Base-by-base conservation (phyloP, 2,113 vertebrate genomes). In the Mormyrus lacerda region DNA sequence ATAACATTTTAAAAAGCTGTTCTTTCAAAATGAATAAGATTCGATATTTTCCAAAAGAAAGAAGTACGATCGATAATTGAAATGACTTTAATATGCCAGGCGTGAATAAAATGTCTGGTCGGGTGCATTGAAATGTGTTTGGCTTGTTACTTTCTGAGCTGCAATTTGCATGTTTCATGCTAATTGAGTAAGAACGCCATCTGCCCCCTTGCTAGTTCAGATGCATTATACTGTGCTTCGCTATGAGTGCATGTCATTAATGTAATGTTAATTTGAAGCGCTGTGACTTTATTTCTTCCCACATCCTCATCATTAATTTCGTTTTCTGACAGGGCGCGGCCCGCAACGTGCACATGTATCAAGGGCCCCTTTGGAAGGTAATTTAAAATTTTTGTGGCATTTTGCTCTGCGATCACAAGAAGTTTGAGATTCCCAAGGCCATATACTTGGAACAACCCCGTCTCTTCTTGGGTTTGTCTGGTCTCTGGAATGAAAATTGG, bases 311-410 rank as follows among this genome's bases (percentile, higher is more conserved):
- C 82, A 13, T 53, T 45, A 4, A 61, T 27, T 91, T 50, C 42
- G 76, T 91, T 90, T 88, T 0, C 91, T 89, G 53, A 90, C 97
- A 98, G 96, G 96, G 91, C 87, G 92, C 91, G 94, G 94, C 93
- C 92, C 93, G 95, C 87, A 93, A 95, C 3, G 92, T 98, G 92
- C 96, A 94, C 92, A 94, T 95, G 88, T 97, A 95, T 0, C 97
- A 99, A 91, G 98, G 98, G 27, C 95, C 95, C 35, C 96, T 99
- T 1, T 97, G 96, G 96, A 99, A 99, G 97, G 98, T 99, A 93
- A 21, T 11, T 45, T 0, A 4, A 44, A 31, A 47, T 9, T 35
- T 48, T 15, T 11, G 35, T 27, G 27, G 10, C 19, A 39, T 24
- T 45, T 51, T 79, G 42, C 87, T n/a, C 48, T 82, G 24, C 4